Evolutionary conservation across 1,140 invertebrate species (phyloP).

Genomic region (Lepeophtheirus salmonis): DNA sequence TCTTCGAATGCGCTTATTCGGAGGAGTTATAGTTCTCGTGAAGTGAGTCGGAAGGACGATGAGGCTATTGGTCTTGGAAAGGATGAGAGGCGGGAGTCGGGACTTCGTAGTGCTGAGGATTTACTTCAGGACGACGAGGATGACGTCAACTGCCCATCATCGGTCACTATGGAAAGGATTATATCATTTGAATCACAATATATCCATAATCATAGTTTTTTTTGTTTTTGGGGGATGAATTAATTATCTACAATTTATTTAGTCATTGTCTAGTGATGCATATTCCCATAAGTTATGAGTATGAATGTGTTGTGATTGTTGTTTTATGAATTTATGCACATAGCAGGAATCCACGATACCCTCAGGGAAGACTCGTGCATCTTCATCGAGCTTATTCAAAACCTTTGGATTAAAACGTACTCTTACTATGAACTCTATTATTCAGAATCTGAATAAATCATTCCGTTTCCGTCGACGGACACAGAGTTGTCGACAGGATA

Average conservation of each 20-base stretch:
- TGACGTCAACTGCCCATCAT: background rate
- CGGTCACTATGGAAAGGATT: no score
- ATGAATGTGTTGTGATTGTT: no score
- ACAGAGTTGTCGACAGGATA: slow-evolving; percentile 6
- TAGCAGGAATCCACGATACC: no score
- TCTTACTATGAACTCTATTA: slow-evolving; percentile 6
- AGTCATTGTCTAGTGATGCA: no score
- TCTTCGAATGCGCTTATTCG: background rate
- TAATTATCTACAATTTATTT: no score
- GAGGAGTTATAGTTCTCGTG: background rate
- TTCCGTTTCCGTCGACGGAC: slow-evolving; percentile 4
- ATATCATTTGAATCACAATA: no score
- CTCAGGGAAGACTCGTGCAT: background rate
- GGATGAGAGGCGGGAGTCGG: background rate
- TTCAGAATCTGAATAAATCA: slow-evolving; percentile 7
- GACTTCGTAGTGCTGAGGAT: background rate
- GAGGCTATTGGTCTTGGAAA: background rate
- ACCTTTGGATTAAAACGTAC: background rate
- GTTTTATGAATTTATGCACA: no score
- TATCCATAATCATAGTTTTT: no score
- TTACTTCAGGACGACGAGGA: background rate
- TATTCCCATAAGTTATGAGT: no score
- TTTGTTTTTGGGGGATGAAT: no score
- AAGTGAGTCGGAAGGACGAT: background rate
- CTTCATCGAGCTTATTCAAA: background rate